phyloP scores from a whole-genome alignment of 2,888 invertebrate genomes.

The Microctonus hyperodae region DNA sequence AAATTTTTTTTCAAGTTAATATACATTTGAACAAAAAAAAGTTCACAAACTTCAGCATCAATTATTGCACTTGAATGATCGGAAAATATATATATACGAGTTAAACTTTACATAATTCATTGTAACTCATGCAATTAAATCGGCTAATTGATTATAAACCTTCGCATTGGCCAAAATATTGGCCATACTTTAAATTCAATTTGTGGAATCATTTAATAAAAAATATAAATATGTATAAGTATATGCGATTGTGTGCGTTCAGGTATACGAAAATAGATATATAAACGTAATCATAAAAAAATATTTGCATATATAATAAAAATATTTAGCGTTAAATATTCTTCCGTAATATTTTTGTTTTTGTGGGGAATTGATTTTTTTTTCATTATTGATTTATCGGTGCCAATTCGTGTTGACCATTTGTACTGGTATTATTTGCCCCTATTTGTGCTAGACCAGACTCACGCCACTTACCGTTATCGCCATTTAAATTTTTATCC shows the following conservation, averaged over 20 bases:
- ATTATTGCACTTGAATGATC: background rate
- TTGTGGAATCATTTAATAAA: background rate
- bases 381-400: constrained; percentile 62
- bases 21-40: background rate
- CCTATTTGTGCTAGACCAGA: constrained; percentile 56
- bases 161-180: background rate
- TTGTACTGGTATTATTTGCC: constrained; percentile 49
- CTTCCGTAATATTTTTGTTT: background rate
- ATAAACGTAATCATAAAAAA: background rate
- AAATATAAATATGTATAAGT: background rate
- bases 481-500: constrained; percentile 84
- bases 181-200: background rate
- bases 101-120: background rate
- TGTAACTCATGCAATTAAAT: background rate
- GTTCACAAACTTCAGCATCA: background rate
- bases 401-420: constrained; percentile 63
- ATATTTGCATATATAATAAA: background rate
- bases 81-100: background rate
- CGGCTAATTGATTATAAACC: background rate
- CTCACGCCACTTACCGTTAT: constrained; percentile 67
- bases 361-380: background rate
- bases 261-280: no score
- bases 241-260: no score
- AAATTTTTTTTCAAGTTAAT: background rate
- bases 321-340: background rate